Conservation (phyloP, 2,888 invertebrate genomes). For the Stenodera caucasica region DNA sequence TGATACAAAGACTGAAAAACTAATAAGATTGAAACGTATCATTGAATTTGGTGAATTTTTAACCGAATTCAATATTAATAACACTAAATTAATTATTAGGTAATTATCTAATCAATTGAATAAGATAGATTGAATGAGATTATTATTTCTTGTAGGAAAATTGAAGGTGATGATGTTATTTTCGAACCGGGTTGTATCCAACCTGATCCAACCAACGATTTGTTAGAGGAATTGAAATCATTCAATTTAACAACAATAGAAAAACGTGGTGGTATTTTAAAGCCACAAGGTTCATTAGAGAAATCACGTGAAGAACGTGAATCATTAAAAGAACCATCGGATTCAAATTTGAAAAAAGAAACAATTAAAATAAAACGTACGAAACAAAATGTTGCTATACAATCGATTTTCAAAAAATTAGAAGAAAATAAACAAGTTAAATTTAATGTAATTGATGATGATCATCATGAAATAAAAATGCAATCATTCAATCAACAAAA, state of each 20-base stretch:
- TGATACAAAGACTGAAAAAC: slow-evolving; percentile 53
- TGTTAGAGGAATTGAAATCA: slow-evolving; percentile 61
- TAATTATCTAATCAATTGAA: slow-evolving; percentile 33
- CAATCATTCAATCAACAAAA: slow-evolving; percentile 43
- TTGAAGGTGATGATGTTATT: slow-evolving; percentile 44
- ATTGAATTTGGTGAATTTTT: slow-evolving; percentile 59
- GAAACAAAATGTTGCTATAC: slow-evolving; percentile 80
- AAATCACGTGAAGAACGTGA: slow-evolving; percentile 67
- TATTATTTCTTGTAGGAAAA: slow-evolving; percentile 37
- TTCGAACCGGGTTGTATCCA: slow-evolving; percentile 55
- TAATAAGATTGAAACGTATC: slow-evolving; percentile 58
- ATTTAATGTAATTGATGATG: slow-evolving; percentile 48
- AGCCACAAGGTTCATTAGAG: slow-evolving; percentile 72
- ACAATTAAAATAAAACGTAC: slow-evolving; percentile 54
- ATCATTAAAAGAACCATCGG: slow-evolving; percentile 41
- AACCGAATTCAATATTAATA: slow-evolving; percentile 55
- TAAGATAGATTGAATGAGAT: slow-evolving; percentile 32
- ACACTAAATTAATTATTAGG: slow-evolving; percentile 50
- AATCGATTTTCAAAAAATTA: slow-evolving; percentile 72
- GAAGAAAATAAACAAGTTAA: slow-evolving; percentile 59
- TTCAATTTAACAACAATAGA: slow-evolving; percentile 53
- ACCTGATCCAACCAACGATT: slow-evolving; percentile 57
- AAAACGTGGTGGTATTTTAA: slow-evolving; percentile 63
- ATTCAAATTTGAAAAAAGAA: slow-evolving; percentile 29
- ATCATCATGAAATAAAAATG: slow-evolving; percentile 29